phyloP scores from a whole-genome alignment of 1,140 invertebrate species.

The Drosophila pseudoobscura region DNA sequence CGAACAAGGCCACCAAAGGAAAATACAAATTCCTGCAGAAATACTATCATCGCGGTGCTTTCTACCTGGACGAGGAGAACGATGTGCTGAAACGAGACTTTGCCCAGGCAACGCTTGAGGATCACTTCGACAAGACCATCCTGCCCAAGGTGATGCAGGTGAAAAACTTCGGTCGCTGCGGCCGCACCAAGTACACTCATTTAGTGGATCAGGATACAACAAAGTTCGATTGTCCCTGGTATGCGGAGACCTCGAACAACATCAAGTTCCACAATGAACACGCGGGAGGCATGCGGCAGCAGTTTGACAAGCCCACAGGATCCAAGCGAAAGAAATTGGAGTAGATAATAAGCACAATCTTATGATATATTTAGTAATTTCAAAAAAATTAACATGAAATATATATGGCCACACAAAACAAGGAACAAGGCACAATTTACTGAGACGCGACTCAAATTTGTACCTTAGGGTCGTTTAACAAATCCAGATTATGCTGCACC shows the following conservation, averaged over 20 bases:
- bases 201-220: conserved; percentile 99
- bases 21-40: conserved; percentile 99
- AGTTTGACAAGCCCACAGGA: conserved; percentile 94
- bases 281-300: conserved; percentile 97
- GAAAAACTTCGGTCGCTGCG: conserved; percentile 99
- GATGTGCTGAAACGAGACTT: conserved; percentile 97
- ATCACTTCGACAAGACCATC: conserved; percentile 99
- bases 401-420: conserved; percentile 1
- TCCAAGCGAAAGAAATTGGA: conserved; percentile 86
- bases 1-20: conserved; percentile 98
- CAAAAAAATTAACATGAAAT: not conserved
- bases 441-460: conserved; percentile 1
- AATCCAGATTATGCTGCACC: conserved; percentile 34
- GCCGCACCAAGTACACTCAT: conserved; percentile 99
- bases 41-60: conserved; percentile 99
- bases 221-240: conserved; percentile 98
- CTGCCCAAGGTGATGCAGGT: conserved; percentile 99
- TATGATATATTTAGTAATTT: conserved; percentile 27
- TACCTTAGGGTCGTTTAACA: conserved; percentile 21
- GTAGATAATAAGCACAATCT: conserved; percentile 19
- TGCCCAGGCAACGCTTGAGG: conserved; percentile 97
- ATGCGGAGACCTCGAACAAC: conserved; percentile 92
- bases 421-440: not conserved
- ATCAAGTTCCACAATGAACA: conserved; percentile 95
- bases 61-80: conserved; percentile 98